A percentile compares a stretch with the other conserved stretches of the same genome.
phyloP scores from a whole-genome alignment of 2,888 invertebrate genomes.

The Epirrhoe alternata region DNA sequence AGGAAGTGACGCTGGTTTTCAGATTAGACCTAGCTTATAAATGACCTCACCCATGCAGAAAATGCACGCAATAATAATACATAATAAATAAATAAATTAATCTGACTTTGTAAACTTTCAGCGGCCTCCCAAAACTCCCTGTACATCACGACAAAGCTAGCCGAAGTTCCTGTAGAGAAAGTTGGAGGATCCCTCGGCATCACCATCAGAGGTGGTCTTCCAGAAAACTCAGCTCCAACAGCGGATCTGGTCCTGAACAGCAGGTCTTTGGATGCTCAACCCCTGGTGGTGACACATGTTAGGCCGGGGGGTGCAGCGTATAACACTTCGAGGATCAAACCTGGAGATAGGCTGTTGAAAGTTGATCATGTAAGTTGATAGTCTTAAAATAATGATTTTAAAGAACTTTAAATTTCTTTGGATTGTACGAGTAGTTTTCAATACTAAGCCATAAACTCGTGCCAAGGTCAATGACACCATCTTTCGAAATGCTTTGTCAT shows the following conservation, averaged over 20 bases:
- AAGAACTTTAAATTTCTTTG: no score
- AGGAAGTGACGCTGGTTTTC: no score
- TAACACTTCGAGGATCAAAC: conserved; percentile 94
- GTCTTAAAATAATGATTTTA: no score
- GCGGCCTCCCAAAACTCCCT: conserved; percentile 89
- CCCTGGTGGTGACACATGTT: conserved; percentile 95
- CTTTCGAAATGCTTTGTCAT: no score
- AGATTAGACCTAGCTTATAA: no score
- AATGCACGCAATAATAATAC: no score
- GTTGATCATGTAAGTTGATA: conserved; percentile 90
- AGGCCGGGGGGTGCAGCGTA: conserved; percentile 95
- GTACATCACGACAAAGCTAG: conserved; percentile 91
- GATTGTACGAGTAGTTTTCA: no score
- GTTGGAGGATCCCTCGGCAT: conserved; percentile 94
- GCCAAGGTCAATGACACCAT: no score
- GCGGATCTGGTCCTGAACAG: conserved; percentile 87
- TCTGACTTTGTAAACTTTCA: conserved; percentile 32
- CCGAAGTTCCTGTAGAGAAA: conserved; percentile 92
- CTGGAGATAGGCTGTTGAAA: conserved; percentile 94
- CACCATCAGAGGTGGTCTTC: conserved; percentile 92
- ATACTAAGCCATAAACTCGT: no score
- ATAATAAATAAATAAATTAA: background rate
- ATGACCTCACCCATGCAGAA: no score
- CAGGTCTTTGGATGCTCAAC: conserved; percentile 85
- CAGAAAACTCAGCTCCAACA: conserved; percentile 82